Conservation (phyloP, 2,888 invertebrate species). For the Cremastobaeus sp. region DNA sequence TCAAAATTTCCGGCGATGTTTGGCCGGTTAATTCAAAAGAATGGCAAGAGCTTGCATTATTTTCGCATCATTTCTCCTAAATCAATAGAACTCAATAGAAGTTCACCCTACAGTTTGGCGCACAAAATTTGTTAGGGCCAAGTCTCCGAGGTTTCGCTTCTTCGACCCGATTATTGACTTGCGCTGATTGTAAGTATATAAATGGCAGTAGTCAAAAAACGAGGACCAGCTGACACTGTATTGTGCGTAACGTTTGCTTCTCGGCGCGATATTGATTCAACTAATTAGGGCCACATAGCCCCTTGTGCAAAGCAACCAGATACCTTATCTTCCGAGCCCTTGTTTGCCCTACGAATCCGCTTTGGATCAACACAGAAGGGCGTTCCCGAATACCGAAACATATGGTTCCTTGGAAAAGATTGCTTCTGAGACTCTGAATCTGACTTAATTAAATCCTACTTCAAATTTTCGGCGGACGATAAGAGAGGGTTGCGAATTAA, state of each 20-base stretch:
- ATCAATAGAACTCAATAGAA: neutral
- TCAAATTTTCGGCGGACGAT: neutral
- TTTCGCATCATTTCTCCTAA: neutral
- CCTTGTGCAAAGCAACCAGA: conserved; percentile 46
- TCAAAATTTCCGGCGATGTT: no score
- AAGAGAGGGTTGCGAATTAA: no score
- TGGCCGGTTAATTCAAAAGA: no score
- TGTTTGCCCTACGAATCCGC: conserved; percentile 55
- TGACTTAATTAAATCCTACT: neutral
- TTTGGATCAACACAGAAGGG: conserved; percentile 38
- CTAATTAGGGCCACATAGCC: conserved; percentile 66
- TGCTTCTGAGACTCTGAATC: neutral
- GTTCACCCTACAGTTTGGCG: neutral
- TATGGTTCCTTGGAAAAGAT: conserved; percentile 45
- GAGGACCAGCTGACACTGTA: conserved; percentile 60
- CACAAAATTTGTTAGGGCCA: conserved; percentile 11
- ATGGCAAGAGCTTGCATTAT: no score
- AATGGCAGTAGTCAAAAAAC: conserved; percentile 46
- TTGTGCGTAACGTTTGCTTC: conserved; percentile 64
- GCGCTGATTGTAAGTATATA: conserved; percentile 59
- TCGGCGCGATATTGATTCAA: conserved; percentile 70
- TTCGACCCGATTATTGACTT: conserved; percentile 47
- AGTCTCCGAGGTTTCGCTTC: conserved; percentile 5
- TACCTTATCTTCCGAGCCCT: conserved; percentile 57
- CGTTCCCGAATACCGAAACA: conserved; percentile 51